A percentile compares a stretch with the other conserved stretches of the same genome.
These are phyloP conservation scores for Sitta carolinensis DNA, from an alignment of 2,797 vertebrate genomes.

Conservation along the genomic window DNA sequence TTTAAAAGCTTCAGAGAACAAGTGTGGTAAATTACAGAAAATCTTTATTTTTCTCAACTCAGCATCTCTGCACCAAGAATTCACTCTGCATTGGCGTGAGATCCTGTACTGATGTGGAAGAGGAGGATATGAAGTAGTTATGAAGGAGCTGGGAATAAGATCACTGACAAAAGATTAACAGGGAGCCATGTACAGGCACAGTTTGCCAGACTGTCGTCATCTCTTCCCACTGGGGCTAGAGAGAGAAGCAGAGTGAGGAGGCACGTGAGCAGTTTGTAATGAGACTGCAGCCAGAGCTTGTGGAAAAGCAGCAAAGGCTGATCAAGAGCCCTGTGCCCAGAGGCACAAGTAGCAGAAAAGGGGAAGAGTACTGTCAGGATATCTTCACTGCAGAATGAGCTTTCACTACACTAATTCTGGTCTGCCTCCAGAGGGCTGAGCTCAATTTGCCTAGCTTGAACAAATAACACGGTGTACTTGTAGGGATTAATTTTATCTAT, in stretches of 20 bases:
- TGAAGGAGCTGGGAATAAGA: not conserved
- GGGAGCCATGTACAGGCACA: rapidly evolving
- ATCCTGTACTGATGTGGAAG: not conserved
- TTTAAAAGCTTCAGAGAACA: not conserved
- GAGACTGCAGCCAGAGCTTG: not conserved
- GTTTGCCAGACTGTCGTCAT: not conserved
- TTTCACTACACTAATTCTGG: conserved; percentile 17
- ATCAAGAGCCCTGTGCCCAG: not conserved
- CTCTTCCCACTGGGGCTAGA: not conserved
- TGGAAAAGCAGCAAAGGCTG: not conserved
- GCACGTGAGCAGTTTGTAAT: not conserved
- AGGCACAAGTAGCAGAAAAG: not conserved
- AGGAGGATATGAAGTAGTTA: not conserved
- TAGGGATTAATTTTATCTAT: conserved; percentile 59
- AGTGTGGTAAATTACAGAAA: not conserved
- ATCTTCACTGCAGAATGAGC: conserved; percentile 1
- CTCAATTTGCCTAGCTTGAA: conserved; percentile 43
- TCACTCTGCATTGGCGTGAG: not conserved
- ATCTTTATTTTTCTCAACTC: not conserved
- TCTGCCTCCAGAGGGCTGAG: conserved; percentile 31
- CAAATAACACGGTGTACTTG: not conserved
- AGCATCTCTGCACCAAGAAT: not conserved
- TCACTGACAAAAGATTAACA: not conserved
- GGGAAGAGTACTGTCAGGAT: not conserved
- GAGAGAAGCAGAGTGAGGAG: not conserved